phyloP scores from a whole-genome alignment of 1,140 invertebrate species.

The Augochlora pura region DNA sequence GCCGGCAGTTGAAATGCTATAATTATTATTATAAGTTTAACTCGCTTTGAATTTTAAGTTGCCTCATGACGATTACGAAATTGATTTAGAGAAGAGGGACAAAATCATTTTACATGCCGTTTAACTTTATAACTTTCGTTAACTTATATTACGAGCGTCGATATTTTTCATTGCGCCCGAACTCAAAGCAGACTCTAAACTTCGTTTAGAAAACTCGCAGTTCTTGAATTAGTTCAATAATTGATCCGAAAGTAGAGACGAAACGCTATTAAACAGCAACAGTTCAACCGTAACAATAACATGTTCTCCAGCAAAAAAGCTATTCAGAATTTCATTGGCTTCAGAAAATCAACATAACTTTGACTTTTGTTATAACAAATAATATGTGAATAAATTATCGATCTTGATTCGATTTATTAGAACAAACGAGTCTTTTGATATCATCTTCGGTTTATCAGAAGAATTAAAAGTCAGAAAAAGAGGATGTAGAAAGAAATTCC shows the following conservation, averaged over 20 bases:
- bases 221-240: constrained; percentile 27
- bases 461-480: no score
- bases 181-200: constrained; percentile 40
- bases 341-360: no score
- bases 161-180: constrained; percentile 27
- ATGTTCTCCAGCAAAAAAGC: neutral
- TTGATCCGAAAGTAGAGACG: constrained; percentile 25
- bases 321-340: no score
- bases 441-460: no score
- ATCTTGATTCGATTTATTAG: no score
- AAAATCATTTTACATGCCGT: constrained; percentile 53
- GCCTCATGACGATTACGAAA: constrained; percentile 29
- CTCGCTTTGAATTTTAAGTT: constrained; percentile 47
- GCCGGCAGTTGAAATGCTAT: constrained; percentile 2
- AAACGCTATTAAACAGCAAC: constrained; percentile 2
- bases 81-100: constrained; percentile 28
- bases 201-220: constrained; percentile 20
- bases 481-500: no score
- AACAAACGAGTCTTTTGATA: no score
- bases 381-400: no score
- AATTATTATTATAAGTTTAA: constrained; percentile 44
- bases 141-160: constrained; percentile 42
- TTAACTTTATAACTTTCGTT: constrained; percentile 58
- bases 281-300: neutral
- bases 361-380: no score